A percentile compares a stretch with the other conserved stretches of the same genome.
These are phyloP conservation scores for Danaus melanippus DNA, from an alignment of 1,140 invertebrate species.

Conservation along the genomic window DNA sequence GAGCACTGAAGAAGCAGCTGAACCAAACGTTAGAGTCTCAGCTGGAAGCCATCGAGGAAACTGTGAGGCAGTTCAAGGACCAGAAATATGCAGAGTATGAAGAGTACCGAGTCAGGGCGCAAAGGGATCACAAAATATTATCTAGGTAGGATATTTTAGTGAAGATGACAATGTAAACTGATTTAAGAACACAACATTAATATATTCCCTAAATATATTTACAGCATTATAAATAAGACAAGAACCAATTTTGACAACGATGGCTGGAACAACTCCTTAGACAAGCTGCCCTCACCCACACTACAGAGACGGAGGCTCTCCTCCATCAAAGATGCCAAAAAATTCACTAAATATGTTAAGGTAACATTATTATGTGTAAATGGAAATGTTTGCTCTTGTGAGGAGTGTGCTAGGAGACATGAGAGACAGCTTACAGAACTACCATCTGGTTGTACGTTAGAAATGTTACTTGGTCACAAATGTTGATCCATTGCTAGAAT, in stretches of 20 bases:
- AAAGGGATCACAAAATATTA: conserved; percentile 67
- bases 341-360: conserved; percentile 48
- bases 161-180: too few relatives aligned
- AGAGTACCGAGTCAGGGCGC: conserved; percentile 62
- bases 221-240: conserved; percentile 56
- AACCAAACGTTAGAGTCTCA: conserved; percentile 54
- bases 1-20: conserved; percentile 56
- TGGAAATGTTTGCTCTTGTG: too few relatives aligned
- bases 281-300: conserved; percentile 53
- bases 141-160: conserved; percentile 44
- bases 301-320: conserved; percentile 63
- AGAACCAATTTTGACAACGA: conserved; percentile 36
- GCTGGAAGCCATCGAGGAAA: conserved; percentile 60
- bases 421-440: too few relatives aligned
- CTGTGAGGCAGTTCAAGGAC: conserved; percentile 64
- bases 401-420: too few relatives aligned
- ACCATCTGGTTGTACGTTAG: too few relatives aligned
- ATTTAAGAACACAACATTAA: too few relatives aligned
- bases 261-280: conserved; percentile 38
- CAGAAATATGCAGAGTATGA: conserved; percentile 69
- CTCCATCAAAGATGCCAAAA: conserved; percentile 64
- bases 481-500: too few relatives aligned
- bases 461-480: too few relatives aligned
- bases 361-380: conserved; percentile 24
- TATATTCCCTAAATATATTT: conserved; percentile 19